Base-by-base conservation (phyloP, 2,113 vertebrate genomes). In the Pyxicephalus adspersus region DNA sequence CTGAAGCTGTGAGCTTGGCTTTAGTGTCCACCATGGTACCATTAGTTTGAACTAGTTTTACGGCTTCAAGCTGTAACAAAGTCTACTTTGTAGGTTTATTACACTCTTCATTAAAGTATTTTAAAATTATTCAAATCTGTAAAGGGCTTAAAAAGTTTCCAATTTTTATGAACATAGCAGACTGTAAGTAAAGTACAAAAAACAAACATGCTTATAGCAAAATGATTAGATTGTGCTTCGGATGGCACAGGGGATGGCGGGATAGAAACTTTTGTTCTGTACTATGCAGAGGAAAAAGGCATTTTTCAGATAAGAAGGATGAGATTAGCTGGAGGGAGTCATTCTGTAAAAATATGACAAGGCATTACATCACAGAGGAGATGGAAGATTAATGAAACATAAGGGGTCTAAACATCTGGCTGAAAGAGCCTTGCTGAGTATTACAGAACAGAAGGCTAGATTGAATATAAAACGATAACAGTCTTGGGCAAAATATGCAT, bases 361-460 rank as follows among this genome's bases (percentile, higher is more conserved):
- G 28, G 54, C 58, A 74, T 74, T 58, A 74, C 71, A 74, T 57
- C 70, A 57, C 70, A 73, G 52, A 73, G 58, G 23, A 74, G 71
- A 74, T 74, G 54, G 51, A 74, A 74, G 71, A 74, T 74, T 74
- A 74, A 74, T 74, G 71, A 58, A 58, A 38, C 71, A 74, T 58
- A 34, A 38, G 54, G 57, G 34, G 71, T 74, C 54, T 58, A 55
- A 74, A 60, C 71, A 74, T 74, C 71, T 74, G 54, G 54, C 55
- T 60, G 60, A 58, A 31, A 60, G 57, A 60, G 31, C 54, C 16
- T 16, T 18, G 52, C n/a, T 31, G 54, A 20, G 25, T 26, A 15
- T 55, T 23, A 29, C n/a, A 72, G 54, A 74, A 74, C 54, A 74
- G 28, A 74, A 57, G 26, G 9, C 51, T 55, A 38, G 38, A 45